phyloP scores from a whole-genome alignment of 2,113 vertebrate species.

The Xenopus laevis region DNA sequence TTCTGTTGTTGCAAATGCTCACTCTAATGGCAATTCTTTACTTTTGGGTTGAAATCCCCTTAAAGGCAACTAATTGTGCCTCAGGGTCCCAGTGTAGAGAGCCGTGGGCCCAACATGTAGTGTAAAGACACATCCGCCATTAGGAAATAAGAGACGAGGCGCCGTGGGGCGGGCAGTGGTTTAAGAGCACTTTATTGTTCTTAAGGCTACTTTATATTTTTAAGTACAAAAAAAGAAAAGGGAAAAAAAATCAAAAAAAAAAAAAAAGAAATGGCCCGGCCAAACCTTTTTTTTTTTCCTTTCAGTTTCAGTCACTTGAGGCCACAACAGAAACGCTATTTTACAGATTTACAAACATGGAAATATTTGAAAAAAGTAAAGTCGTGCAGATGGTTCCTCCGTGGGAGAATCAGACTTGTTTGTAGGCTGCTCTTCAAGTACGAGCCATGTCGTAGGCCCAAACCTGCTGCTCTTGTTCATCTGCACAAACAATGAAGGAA shows the following conservation, averaged over 20 bases:
- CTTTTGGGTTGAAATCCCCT: neutral
- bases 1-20: neutral
- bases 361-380: slow-evolving; percentile 52
- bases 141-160: neutral
- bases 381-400: slow-evolving; percentile 71
- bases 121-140: no score
- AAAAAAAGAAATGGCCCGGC: slow-evolving; percentile 99
- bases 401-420: slow-evolving; percentile 46
- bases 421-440: no score
- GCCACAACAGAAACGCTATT: slow-evolving; percentile 82
- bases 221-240: slow-evolving; percentile 89
- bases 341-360: slow-evolving; percentile 86
- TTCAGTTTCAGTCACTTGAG: slow-evolving; percentile 79
- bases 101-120: no score
- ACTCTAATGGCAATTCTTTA: no score
- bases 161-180: slow-evolving; percentile 62
- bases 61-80: neutral
- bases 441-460: no score
- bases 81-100: no score
- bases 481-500: no score
- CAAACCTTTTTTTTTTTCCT: slow-evolving; percentile 84
- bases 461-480: no score
- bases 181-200: slow-evolving; percentile 99
- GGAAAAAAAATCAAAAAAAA: slow-evolving; percentile 47
- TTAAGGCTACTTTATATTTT: slow-evolving; percentile 87